A percentile compares a stretch with the other conserved stretches of the same genome.
phyloP scores from a whole-genome alignment of 2,113 vertebrate genomes.

The Chlamydotis undulata region DNA sequence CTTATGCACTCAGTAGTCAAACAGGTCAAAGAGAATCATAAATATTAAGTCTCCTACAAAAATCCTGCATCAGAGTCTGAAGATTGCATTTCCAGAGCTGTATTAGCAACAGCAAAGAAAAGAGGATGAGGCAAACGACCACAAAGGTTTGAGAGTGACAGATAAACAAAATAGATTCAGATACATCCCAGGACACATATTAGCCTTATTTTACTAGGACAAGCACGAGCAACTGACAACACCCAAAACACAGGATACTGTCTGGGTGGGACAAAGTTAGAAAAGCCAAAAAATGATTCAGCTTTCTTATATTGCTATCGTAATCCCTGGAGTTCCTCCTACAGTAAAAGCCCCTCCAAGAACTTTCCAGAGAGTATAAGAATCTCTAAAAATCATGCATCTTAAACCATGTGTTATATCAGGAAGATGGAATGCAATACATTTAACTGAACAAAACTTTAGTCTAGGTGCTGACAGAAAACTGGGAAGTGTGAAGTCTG shows the following conservation, averaged over 20 bases:
- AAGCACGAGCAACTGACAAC: not conserved
- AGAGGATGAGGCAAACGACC: not conserved
- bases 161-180: not conserved
- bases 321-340: not conserved
- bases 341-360: not conserved
- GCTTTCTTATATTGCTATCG: not conserved
- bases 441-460: constrained; percentile 24
- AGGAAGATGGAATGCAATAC: constrained; percentile 22
- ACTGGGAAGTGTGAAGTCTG: constrained; percentile 41
- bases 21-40: not conserved
- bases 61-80: not conserved
- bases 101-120: not conserved
- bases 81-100: not conserved
- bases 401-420: not conserved
- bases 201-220: not conserved
- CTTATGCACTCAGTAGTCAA: not conserved
- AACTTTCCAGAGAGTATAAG: not conserved
- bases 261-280: not conserved
- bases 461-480: constrained; percentile 34
- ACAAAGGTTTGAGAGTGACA: not conserved
- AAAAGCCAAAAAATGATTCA: constrained; percentile 34
- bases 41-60: not conserved
- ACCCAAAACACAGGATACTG: not conserved
- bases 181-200: not conserved
- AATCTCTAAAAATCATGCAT: not conserved